These are phyloP conservation scores for Zeuzera pyrina DNA, from an alignment of 2,888 invertebrate genomes.

Conservation along the genomic window DNA sequence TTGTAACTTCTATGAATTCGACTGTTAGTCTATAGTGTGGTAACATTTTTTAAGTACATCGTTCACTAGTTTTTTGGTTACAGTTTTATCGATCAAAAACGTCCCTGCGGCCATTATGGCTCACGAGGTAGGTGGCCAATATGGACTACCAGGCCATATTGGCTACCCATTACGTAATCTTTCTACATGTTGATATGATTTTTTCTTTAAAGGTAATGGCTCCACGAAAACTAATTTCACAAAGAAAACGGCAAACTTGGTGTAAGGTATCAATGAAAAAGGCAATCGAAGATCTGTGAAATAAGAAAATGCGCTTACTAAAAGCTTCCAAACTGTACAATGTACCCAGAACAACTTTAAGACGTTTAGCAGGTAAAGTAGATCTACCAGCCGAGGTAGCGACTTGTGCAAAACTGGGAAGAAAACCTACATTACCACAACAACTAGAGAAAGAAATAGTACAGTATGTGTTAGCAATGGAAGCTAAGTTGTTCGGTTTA, in stretches of 20 bases:
- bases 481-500: no score
- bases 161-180: no score
- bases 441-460: no score
- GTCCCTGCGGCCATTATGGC: neutral
- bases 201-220: slow-evolving; percentile 4
- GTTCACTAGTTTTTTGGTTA: neutral
- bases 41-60: neutral
- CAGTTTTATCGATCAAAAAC: neutral
- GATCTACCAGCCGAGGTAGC: slow-evolving; percentile 4
- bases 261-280: slow-evolving; percentile 8
- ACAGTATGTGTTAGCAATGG: no score
- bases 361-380: slow-evolving; percentile 8
- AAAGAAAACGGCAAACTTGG: slow-evolving; percentile 9
- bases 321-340: slow-evolving; percentile 10
- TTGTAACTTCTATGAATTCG: no score
- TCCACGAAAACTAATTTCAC: slow-evolving; percentile 9
- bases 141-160: neutral
- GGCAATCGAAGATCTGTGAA: slow-evolving; percentile 7
- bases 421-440: slow-evolving; percentile 7
- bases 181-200: neutral
- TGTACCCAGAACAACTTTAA: slow-evolving; percentile 4
- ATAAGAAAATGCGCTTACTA: slow-evolving; percentile 11
- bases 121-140: no score
- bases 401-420: slow-evolving; percentile 7
- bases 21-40: neutral